Base-by-base conservation (phyloP, 2,797 vertebrate genomes). In the Eleutherodactylus coqui region DNA sequence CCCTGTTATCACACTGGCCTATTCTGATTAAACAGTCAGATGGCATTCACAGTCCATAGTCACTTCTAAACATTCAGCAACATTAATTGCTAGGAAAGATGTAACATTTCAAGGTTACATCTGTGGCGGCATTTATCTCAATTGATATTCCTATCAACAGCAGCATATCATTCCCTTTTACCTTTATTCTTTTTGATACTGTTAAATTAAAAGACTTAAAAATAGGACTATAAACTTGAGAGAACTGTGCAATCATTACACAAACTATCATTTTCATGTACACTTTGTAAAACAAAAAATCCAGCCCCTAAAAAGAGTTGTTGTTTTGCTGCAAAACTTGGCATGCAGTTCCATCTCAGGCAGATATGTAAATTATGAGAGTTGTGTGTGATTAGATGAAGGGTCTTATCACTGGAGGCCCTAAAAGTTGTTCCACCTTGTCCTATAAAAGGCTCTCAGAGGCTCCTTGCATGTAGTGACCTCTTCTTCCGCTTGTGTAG, bases 11-110 rank as follows among this genome's bases (percentile, higher is more conserved):
- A 34, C 19, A 16, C 47, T 32, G 47, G 45, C 47, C 29, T 53
- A 9, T 75, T 51, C 73, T 76, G 27, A 51, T 34, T 75, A 29
- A 16, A 76, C n/a, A 73, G 38, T 73, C 70, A 53, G 47, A 76
- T 76, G 34, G 29, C 73, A 34, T 76, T 24, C 47, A 76, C 47
- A 24, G 73, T 21, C 45, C 29, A 34, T 13, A 5, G n/a, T 45
- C 21, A 0, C n/a, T 34, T 24, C 19, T n/a, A 24, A 72, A 43
- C 69, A 72, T 73, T 47, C 73, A 34, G 29, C 16, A 36, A 34
- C 47, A 51, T 45, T 75, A 49, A 49, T 75, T 32, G 73, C 72
- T 75, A 9, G 29, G 27, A 19, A 29, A 27, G 2, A 75, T 19
- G 16, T 32, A 49, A n/a, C 43, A 32, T 29, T 76, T 49, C 27